phyloP scores from a whole-genome alignment of 2,888 invertebrate species.

The Hypomecis atomaria region DNA sequence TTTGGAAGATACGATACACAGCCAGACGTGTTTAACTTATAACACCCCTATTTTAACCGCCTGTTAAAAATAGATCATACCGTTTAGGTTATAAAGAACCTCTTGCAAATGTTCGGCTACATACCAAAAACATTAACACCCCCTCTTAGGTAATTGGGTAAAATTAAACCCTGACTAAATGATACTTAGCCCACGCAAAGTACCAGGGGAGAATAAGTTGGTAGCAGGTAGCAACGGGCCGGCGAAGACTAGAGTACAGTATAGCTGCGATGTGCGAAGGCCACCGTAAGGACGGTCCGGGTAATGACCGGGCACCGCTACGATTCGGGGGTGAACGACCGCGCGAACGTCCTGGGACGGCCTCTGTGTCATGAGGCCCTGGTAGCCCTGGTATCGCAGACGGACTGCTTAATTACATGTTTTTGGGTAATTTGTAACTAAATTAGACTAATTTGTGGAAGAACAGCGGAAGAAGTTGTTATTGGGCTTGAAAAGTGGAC shows the following conservation, averaged over 20 bases:
- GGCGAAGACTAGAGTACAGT: conserved; percentile 1
- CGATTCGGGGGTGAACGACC: conserved; percentile 79
- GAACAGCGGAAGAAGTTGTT: too few relatives aligned
- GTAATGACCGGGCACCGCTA: conserved; percentile 74
- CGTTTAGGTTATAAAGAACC: too few relatives aligned
- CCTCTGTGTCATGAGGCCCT: conserved; percentile 53
- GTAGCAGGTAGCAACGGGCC: background rate
- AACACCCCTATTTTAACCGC: too few relatives aligned
- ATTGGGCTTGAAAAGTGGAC: too few relatives aligned
- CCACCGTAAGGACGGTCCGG: conserved; percentile 70
- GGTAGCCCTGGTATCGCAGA: conserved; percentile 27
- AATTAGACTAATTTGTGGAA: background rate
- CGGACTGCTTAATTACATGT: conserved; percentile 27
- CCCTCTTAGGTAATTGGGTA: too few relatives aligned
- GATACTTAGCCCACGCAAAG: background rate
- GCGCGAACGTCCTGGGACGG: conserved; percentile 73
- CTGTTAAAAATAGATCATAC: too few relatives aligned
- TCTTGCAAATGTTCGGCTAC: too few relatives aligned
- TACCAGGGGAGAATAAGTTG: conserved; percentile 4
- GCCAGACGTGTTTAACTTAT: too few relatives aligned
- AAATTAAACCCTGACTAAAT: too few relatives aligned
- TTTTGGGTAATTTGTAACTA: conserved; percentile 10
- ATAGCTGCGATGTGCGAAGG: conserved; percentile 9
- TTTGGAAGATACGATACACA: too few relatives aligned
- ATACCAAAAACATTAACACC: too few relatives aligned